Evolutionary conservation across 1,140 invertebrate genomes (phyloP), one percentile per base, ranked within the genome.

Genomic region (Sitophilus oryzae): DNA sequence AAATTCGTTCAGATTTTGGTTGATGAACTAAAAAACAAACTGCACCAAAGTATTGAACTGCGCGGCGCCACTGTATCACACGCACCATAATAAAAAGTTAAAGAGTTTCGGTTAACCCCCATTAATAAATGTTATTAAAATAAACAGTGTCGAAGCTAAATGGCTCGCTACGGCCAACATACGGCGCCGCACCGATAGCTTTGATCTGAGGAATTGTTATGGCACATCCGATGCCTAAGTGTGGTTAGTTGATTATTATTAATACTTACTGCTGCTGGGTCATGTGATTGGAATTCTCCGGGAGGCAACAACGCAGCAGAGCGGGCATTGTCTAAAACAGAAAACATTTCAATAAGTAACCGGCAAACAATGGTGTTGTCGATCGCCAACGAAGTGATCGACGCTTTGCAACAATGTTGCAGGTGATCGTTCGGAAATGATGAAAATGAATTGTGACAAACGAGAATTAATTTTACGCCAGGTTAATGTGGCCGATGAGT

Each of bases 211-310:
- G n/a, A 42, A 56, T 50, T 44, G 36, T 21, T 47, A 56, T 44
- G 37, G 43, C 52, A 48, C 46, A 41, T 57, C 25, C 25, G 25
- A 25, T 21, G 35, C 25, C 48, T 53, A 58, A 54, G 52, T 36
- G n/a, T n/a, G n/a, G n/a, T n/a, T n/a, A n/a, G n/a, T n/a, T n/a
- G 50, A 30, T 53, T 51, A 52, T 58, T 58, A 53, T 58, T 47
- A 53, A 58, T 52, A 52, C 48, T 58, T 50, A 49, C 44, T 40
- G 43, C 44, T 40, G 43, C 20, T 44, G 42, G 21, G 44, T 53
- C 52, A 58, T 37, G 20, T 19, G 40, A 49, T 58, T 21, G 51
- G 56, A 54, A 58, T 58, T 21, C 38, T 15, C 44, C 37, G 49
- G 30, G 25, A 45, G 43, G 41, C 55, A 30, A 19, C 20, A n/a